Evolutionary conservation across 2,888 invertebrate genomes (phyloP), one percentile per base, ranked within the genome.

Genomic region (Bellardia bayeri): DNA sequence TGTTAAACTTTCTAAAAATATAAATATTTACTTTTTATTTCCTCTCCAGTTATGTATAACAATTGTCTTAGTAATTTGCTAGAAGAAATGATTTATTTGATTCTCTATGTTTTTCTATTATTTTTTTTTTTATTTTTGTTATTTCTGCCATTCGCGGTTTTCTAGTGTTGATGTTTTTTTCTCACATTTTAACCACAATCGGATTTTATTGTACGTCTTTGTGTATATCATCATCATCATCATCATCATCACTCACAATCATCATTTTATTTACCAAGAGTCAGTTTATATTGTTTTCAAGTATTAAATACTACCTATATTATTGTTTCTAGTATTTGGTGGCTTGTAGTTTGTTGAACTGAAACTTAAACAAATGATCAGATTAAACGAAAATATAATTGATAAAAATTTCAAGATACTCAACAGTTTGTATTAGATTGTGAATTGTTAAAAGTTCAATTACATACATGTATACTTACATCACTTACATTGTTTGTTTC

Each of bases 1-100:
- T 51, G 69, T 51, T 69, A 61, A 40, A 61, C 79, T 80, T 69
- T 69, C 68, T 69, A 79, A 79, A 58, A 69, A 79, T 51, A 64
- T 37, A 51, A 51, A 63, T 40, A 40, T 58, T 58, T 40, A 16
- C 5, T 56, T 40, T 33, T 33, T 69, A 69, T 33, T 66, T 51
- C 69, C 49, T 33, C 49, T 51, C 51, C 7, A 30, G 4, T 6
- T 45, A 6, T 45, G 14, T 33, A 51, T 69, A 33, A 33, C 45
- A 33, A 63, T n/a, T 64, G 42, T 30, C 23, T 45, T 33, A 49
- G 13, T 14, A 49, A 30, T 68, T 49, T 49, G 4, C 30, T 49
- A 49, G 23, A 33, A 30, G n/a, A 49, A 49, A 72, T 11, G n/a
- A 11, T 58, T 30, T n/a, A 2, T 16, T 7, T 23, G 45, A 33